Conservation (phyloP, 2,113 vertebrate genomes). For the Leucoraja erinaceus region DNA sequence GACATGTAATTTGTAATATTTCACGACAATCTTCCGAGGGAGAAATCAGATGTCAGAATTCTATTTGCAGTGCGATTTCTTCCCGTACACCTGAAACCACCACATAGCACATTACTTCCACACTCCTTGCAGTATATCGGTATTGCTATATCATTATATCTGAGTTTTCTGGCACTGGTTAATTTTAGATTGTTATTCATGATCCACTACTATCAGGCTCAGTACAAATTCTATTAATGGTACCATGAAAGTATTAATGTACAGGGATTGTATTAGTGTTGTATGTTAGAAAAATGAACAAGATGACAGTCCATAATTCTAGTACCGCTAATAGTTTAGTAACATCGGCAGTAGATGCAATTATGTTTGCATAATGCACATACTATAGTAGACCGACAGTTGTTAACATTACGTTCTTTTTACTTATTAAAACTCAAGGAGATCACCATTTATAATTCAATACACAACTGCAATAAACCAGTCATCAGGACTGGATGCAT, state of each 20-base stretch:
- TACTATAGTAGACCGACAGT: neutral
- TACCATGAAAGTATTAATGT: neutral
- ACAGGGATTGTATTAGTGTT: neutral
- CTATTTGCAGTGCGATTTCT: neutral
- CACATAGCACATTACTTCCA: neutral
- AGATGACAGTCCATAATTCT: neutral
- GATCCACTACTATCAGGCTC: neutral
- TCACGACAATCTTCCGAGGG: conserved; percentile 18
- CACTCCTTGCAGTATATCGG: neutral
- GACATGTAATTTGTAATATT: conserved; percentile 35
- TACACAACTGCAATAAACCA: neutral
- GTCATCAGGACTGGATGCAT: neutral
- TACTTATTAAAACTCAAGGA: conserved; percentile 14
- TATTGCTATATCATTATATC: neutral
- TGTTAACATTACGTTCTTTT: conserved; percentile 16
- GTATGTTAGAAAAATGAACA: neutral
- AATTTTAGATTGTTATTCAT: neutral
- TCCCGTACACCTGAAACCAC: neutral
- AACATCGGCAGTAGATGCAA: neutral
- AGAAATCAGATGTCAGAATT: conserved; percentile 1
- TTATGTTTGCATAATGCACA: conserved; percentile 7
- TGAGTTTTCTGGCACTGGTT: conserved; percentile 11
- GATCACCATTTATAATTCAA: neutral
- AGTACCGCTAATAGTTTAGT: conserved; percentile 13
- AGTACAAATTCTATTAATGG: conserved; percentile 25